Percentiles rank a stretch among this genome's conserved stretches.
phyloP scores from a whole-genome alignment of 2,113 vertebrate species.

The Cepphus grylle region DNA sequence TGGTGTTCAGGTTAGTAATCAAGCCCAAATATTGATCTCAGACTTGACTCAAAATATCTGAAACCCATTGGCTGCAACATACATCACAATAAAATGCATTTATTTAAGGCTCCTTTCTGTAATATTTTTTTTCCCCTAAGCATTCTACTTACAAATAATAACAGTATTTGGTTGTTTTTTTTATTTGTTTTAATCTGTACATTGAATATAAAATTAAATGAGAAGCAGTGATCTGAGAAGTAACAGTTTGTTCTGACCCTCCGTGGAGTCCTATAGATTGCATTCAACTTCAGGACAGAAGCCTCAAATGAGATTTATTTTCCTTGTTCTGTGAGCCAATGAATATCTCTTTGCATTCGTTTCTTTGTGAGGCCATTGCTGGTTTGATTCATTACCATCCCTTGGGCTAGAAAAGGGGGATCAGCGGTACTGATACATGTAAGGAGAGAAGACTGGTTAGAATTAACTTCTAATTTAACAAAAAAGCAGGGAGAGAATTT shows the following conservation, averaged over 20 bases:
- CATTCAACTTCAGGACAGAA: background rate
- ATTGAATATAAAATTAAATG: background rate
- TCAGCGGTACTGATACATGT: background rate
- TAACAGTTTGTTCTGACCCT: background rate
- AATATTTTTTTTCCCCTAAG: background rate
- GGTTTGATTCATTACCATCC: background rate
- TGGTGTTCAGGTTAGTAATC: background rate
- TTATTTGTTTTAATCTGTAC: background rate
- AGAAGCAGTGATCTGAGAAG: background rate
- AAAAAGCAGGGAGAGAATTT: background rate
- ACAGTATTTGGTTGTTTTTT: background rate
- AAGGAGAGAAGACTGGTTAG: background rate
- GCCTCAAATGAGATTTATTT: background rate
- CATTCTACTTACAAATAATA: background rate
- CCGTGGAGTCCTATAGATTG: background rate
- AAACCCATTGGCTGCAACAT: background rate
- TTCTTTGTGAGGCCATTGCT: background rate
- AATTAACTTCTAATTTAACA: slow-evolving; percentile 33
- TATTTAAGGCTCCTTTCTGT: background rate
- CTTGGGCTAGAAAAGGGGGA: background rate
- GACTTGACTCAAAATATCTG: background rate
- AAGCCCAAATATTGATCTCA: background rate
- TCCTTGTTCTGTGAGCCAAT: background rate
- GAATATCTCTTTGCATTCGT: background rate
- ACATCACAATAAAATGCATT: background rate